Conservation (phyloP, 2,113 vertebrate genomes). For the Eudyptes chrysolophus region DNA sequence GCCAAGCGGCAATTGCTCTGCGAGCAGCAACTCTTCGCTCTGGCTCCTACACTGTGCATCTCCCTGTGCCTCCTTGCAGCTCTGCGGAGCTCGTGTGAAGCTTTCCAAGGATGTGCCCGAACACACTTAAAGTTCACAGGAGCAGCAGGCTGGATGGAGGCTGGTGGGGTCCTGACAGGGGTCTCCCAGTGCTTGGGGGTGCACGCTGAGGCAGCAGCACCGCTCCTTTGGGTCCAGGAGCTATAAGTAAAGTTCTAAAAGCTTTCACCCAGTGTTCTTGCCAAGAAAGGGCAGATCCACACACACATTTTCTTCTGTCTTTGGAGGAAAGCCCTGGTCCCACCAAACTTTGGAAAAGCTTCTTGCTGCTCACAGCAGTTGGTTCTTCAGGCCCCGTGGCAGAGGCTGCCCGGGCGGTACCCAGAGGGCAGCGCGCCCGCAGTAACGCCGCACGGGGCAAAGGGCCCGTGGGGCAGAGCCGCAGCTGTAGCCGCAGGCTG, state of each 20-base stretch:
- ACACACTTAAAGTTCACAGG: accelerated
- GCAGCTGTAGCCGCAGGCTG: not conserved
- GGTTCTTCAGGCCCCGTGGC: too few species aligned
- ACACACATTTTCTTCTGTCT: not conserved
- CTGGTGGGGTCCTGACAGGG: not conserved
- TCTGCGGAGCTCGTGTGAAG: not conserved
- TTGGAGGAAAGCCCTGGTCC: not conserved
- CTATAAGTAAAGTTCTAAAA: not conserved
- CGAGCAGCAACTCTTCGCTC: not conserved
- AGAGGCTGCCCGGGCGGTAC: accelerated
- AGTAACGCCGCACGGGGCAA: accelerated
- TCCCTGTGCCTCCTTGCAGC: not conserved
- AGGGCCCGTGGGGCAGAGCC: not conserved
- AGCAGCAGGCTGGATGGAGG: not conserved
- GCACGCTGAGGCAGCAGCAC: not conserved
- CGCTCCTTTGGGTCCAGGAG: not conserved
- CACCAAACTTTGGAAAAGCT: not conserved
- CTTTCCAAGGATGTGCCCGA: accelerated
- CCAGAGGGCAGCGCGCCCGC: accelerated
- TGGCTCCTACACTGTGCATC: accelerated
- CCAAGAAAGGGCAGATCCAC: not conserved
- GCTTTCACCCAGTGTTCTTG: not conserved
- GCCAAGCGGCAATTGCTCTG: accelerated
- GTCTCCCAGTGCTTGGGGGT: not conserved
- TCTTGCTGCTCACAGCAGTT: not conserved